Evolutionary conservation across 2,888 invertebrate genomes (phyloP), one percentile per base, ranked within the genome.

Genomic region (Netelia virgata): DNA sequence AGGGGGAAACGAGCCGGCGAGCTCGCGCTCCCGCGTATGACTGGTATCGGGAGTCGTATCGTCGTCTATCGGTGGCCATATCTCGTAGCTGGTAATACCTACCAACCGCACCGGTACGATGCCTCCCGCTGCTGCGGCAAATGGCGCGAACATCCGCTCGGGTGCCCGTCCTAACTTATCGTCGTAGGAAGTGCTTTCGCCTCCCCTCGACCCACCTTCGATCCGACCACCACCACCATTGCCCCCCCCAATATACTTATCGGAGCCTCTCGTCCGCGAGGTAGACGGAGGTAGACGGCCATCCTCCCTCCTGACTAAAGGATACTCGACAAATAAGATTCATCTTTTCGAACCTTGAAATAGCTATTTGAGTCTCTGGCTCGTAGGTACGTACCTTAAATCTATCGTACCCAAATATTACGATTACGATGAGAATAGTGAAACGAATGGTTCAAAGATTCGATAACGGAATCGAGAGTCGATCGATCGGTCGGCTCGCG

Each of bases 121-220:
- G 74, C 74, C 53, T 47, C 66, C 69, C 63, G 61, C 74, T 57
- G 74, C 69, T 74, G 88, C 90, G 75, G 92, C 91, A 93, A 93
- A 93, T 93, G 93, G 92, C 91, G 91, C 91, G 92, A 91, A 93
- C 92, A 93, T 93, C 92, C 93, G 93, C 89, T 91, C 88, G 90
- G 36, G 86, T 90, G 89, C 89, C 89, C 79, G 90, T 90, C 89
- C 91, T 92, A 91, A 92, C 92, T 92, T 93, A 93, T 93, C 92
- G 92, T 87, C 89, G 80, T 89, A 91, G 92, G 93, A 92, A 92
- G 92, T 90, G 89, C 88, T 88, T 88, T 89, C 87, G 85, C 84
- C 85, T 59, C 50, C 84, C 78, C 53, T 70, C 70, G 53, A 47
- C 50, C 18, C 20, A 28, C 61, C 41, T 16, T 74, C 43, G 8